Evolutionary conservation across 1,140 invertebrate species (phyloP).

Genomic region (Hylyphantes graminicola): DNA sequence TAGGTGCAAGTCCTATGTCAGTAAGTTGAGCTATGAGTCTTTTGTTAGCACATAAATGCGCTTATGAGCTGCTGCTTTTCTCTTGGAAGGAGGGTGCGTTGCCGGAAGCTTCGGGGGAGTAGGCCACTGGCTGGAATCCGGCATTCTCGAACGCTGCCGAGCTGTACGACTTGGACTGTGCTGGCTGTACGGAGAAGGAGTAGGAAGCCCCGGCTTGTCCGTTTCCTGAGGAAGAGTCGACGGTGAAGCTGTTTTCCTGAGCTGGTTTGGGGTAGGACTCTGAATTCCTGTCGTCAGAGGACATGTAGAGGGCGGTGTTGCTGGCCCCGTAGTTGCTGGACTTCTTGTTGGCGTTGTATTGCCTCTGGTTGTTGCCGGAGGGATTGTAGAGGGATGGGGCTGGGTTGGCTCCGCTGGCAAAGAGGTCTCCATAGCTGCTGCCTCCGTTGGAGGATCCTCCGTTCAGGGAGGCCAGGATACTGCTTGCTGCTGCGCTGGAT

Average conservation of each 20-base stretch:
- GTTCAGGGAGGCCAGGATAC: neutral
- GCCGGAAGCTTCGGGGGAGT: neutral
- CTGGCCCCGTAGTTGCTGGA: slow-evolving; percentile 10
- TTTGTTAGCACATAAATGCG: neutral
- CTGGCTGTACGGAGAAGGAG: slow-evolving; percentile 47
- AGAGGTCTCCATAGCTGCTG: slow-evolving; percentile 30
- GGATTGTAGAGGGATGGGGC: slow-evolving; percentile 24
- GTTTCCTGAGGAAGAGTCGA: slow-evolving; percentile 19
- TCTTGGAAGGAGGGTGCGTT: slow-evolving; percentile 28
- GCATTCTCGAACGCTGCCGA: slow-evolving; percentile 25
- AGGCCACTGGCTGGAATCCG: slow-evolving; percentile 50
- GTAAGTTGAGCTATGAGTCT: slow-evolving; percentile 22
- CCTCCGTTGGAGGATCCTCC: neutral
- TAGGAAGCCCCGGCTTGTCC: slow-evolving; percentile 30
- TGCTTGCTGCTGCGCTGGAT: slow-evolving; percentile 22
- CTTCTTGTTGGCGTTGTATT: slow-evolving; percentile 1
- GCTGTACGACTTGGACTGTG: slow-evolving; percentile 29
- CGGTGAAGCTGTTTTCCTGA: slow-evolving; percentile 35
- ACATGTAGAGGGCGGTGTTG: slow-evolving; percentile 42
- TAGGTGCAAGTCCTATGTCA: neutral
- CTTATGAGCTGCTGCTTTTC: slow-evolving; percentile 27
- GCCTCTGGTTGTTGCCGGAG: slow-evolving; percentile 7
- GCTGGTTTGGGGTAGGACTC: slow-evolving; percentile 34
- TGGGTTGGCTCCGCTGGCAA: slow-evolving; percentile 50
- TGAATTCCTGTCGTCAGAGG: slow-evolving; percentile 35